Evolutionary conservation across 2,888 invertebrate species (phyloP), one percentile per base, ranked within the genome.

Genomic region (Steinernema hermaphroditum): DNA sequence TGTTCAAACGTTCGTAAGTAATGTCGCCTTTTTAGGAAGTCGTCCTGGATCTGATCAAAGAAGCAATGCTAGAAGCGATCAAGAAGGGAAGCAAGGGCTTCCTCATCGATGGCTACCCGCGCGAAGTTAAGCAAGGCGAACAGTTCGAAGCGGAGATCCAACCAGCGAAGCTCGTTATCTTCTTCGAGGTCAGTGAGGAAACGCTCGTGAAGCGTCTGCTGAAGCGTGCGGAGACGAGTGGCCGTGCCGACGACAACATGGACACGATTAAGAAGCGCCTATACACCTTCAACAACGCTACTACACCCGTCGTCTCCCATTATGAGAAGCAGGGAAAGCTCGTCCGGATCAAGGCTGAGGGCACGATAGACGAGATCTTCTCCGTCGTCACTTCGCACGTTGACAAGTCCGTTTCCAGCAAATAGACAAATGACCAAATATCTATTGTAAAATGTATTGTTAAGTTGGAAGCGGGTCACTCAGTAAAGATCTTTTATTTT

Each of bases 81-180:
- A 88, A 89, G 0, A 88, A 88, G 46, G 91, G 62, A 12, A 62
- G 32, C 14, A 62, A 34, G 80, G 95, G 96, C 2, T 91, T 96
- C 74, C 91, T 97, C 73, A 91, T 98, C 72, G 96, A 96, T 84
- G 96, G 96, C 0, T 97, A 93, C 87, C 97, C 97, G 0, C 89
- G 96, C 72, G 94, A 95, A 85, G 89, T 94, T 86, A 91, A 91
- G 69, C 96, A 96, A 89, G 92, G 93, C 79, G 71, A 79, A 12
- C 91, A 91, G 83, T 96, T 96, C 87, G 91, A 8, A 91, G 91
- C 24, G 92, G 92, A 82, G 83, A 92, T 94, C 74, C 91, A 90
- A 16, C 90, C 91, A 16, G 90, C 90, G 78, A 89, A 90, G 77
- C 88, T 91, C 81, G 92, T 94, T 62, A 84, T 96, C 68, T 94